These are phyloP conservation scores for Brachionus rubens DNA, from an alignment of 1,140 invertebrate species.

Conservation along the genomic window DNA sequence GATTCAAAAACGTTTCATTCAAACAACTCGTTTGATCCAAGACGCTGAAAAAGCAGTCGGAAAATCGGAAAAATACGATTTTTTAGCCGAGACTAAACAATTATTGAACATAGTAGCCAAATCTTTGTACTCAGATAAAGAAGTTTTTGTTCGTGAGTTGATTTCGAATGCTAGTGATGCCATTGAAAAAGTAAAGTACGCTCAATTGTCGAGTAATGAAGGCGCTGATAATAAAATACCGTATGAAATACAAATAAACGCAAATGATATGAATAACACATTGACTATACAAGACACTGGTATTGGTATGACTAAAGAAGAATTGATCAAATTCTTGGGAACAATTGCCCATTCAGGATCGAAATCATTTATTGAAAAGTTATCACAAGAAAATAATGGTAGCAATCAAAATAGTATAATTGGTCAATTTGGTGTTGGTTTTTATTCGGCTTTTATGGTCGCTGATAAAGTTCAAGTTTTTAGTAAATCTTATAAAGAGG, in stretches of 20 bases:
- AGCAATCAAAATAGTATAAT: constrained; percentile 69
- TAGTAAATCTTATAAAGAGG: constrained; percentile 65
- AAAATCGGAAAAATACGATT: constrained; percentile 63
- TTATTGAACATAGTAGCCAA: constrained; percentile 92
- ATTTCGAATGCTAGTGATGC: constrained; percentile 97
- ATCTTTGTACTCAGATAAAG: constrained; percentile 93
- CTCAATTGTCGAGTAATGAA: constrained; percentile 64
- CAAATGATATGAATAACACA: constrained; percentile 78
- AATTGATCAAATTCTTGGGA: constrained; percentile 82
- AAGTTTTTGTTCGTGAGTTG: constrained; percentile 90
- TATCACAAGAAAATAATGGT: constrained; percentile 68
- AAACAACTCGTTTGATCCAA: neutral
- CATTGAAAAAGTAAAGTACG: constrained; percentile 76
- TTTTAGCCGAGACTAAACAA: constrained; percentile 93
- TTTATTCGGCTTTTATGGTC: constrained; percentile 96
- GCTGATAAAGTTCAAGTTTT: constrained; percentile 88
- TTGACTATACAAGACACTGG: constrained; percentile 87
- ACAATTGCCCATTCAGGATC: constrained; percentile 86
- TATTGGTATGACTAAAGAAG: constrained; percentile 88
- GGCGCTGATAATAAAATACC: constrained; percentile 54
- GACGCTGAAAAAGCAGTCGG: constrained; percentile 21
- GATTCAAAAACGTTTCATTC: neutral
- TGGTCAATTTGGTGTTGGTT: constrained; percentile 96
- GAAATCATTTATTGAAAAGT: constrained; percentile 76
- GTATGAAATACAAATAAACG: constrained; percentile 82